Evolutionary conservation across 2,113 vertebrate species (phyloP).

Genomic region (rabbit (Oryctolagus cuniculus)): mOryCun1.1 NC_091438.1:52733501-52734000

Average conservation of each 20-base stretch:
- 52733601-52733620: neutral
- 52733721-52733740: neutral
- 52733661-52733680: neutral
- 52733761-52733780: neutral
- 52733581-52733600: neutral
- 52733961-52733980: neutral
- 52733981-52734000: neutral
- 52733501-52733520: neutral
- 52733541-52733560: neutral
- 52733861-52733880: rapidly evolving
- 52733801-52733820: neutral
- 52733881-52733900: neutral
- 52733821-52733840: neutral
- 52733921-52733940: neutral
- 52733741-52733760: neutral
- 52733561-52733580: neutral
- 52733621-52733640: neutral
- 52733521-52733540: neutral
- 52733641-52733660: neutral
- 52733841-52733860: rapidly evolving
- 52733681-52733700: neutral
- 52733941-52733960: neutral
- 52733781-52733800: neutral
- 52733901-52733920: neutral
- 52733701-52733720: neutral